Evolutionary conservation across 2,113 vertebrate genomes (phyloP), one percentile per base, ranked within the genome.

Genomic region (Actenoides lindsayi): DNA sequence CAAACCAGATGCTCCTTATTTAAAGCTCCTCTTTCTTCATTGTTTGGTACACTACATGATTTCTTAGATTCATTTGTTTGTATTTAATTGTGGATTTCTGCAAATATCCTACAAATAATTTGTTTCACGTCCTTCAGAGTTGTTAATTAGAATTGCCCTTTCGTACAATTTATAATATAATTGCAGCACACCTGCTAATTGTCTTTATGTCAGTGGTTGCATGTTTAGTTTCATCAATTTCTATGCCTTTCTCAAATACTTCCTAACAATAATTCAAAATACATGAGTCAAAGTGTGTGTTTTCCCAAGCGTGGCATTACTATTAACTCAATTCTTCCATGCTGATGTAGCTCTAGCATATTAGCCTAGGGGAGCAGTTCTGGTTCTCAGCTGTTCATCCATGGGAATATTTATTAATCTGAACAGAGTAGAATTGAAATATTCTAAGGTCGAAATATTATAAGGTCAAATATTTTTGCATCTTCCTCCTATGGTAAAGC

Each of bases 81-180:
- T 64, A 93, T 87, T 93, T 94, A 93, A 87, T 42, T 57, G 54
- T 13, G 91, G 65, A 95, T 96, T 93, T 94, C 70, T 94, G 28
- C n/a, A 96, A 93, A 80, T 91, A 79, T 31, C 94, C 68, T 51
- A 73, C 67, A 68, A 94, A 48, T 62, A 85, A 73, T 86, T 83
- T 90, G 18, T 68, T 41, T 97, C 53, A 93, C 63, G 48, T 96
- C 82, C 60, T 71, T 33, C 33, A 90, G 85, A 92, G 46, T n/a
- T 93, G 80, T 97, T 97, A 96, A 96, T 97, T 97, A 97, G 79
- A 87, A 30, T 84, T 82, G 89, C 25, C 6, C 68, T 97, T 92
- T 95, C 44, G 71, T 65, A 76, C 19, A 65, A 70, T 78, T 96
- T 97, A 90, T 79, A 93, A 90, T 96, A 93, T 97, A 71, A 80